Evolutionary conservation across 2,797 vertebrate species (phyloP), one percentile per base, ranked within the genome.

Genomic region (Amblyopsis hoosieri): DNA sequence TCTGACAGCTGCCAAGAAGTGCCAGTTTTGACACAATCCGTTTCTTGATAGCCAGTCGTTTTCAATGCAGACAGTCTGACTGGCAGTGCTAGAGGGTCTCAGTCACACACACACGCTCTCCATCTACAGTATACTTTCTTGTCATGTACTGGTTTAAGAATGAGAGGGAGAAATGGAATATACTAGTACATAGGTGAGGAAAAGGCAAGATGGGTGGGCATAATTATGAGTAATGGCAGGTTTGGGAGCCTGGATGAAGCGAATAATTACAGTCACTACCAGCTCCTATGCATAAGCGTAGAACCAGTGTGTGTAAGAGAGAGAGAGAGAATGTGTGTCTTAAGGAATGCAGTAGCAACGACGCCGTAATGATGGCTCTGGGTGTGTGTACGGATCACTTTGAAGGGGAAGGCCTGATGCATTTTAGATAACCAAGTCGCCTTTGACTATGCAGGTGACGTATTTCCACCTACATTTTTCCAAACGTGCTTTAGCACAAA

Each of bases 201-300:
- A 31, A 52, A 59, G 57, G 49, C 72, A 78, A 55, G 64, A 12
- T 3, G 56, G 69, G 74, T 61, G 45, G 13, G 37, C 73, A 87
- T 78, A 81, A 91, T 91, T 90, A 75, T 87, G 83, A 90, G 58
- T 92, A 84, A 90, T 87, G 85, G 86, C 75, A 86, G 90, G 82
- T 74, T 83, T 71, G 61, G 42, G 3, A 53, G 31, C 86, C 82
- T 80, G 67, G 82, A 67, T 71, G 83, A 90, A 90, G 76, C 71
- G 2, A 87, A 64, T 83, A 84, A 84, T 91, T 92, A 91, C 79
- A 42, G 14, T 76, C 68, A 4, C 75, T 68, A 14, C 17, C 37
- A 64, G 64, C 45, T 58, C 15, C 55, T 67, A 33, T 42, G 13
- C 54, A 2, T 19, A 37, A n/a, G 23, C 15, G 17, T 19, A 54